phyloP scores from a whole-genome alignment of 2,797 vertebrate species.

The Sandelia bainsii region DNA sequence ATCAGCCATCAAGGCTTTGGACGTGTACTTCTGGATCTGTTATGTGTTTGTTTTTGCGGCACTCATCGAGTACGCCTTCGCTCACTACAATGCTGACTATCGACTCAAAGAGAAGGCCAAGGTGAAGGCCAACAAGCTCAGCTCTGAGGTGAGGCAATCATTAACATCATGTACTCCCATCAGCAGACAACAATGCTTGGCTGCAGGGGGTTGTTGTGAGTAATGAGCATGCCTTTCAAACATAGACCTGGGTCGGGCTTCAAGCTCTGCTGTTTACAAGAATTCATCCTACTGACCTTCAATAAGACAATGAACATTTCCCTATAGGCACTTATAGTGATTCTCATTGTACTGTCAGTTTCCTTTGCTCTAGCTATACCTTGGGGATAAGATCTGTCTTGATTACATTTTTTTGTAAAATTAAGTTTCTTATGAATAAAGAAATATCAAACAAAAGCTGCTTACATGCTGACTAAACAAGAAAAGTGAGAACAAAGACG shows the following conservation, averaged over 20 bases:
- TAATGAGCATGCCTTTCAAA: conserved; percentile 56
- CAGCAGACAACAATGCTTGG: conserved; percentile 24
- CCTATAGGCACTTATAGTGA: conserved; percentile 22
- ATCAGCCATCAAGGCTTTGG: conserved; percentile 96
- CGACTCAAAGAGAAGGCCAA: conserved; percentile 96
- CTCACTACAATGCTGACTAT: conserved; percentile 98
- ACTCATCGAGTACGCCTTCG: conserved; percentile 97
- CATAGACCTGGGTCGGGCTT: conserved; percentile 2
- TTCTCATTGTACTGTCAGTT: conserved; percentile 41
- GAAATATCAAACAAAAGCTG: not conserved
- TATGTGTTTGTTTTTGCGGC: conserved; percentile 98
- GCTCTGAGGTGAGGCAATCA: conserved; percentile 86
- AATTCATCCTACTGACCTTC: conserved; percentile 60
- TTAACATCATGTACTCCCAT: conserved; percentile 23
- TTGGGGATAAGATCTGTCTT: conserved; percentile 4
- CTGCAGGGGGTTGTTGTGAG: conserved; percentile 21
- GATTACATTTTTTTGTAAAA: not conserved
- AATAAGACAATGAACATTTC: conserved; percentile 28
- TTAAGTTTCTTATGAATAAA: not conserved
- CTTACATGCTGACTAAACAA: not conserved
- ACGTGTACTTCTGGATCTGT: conserved; percentile 99
- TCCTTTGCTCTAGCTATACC: conserved; percentile 5
- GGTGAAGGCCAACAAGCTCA: conserved; percentile 88
- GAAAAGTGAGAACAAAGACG: not conserved
- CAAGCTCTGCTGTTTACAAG: conserved; percentile 40